A percentile compares a stretch with the other conserved stretches of the same genome.
phyloP scores from a whole-genome alignment of 2,888 invertebrate genomes.

The Calliscelio sp. region DNA sequence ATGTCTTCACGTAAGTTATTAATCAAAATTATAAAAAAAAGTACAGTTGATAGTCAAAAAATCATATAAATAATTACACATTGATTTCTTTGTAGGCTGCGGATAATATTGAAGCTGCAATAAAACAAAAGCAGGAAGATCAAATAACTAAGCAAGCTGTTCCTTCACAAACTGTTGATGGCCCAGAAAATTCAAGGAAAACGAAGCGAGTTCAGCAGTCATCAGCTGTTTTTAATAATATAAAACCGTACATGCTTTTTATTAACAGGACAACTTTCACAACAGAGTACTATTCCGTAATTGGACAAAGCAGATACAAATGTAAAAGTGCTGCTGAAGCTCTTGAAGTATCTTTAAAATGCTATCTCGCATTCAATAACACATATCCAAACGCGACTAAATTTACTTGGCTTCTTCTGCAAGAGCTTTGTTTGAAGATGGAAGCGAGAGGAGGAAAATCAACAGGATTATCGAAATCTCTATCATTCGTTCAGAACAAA shows the following conservation, averaged over 20 bases:
- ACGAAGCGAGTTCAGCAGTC: neutral
- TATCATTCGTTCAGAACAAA: neutral
- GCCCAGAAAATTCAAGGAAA: neutral
- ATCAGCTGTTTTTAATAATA: neutral
- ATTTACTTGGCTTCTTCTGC: neutral
- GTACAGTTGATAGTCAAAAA: neutral
- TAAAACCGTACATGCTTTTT: neutral
- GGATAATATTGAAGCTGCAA: neutral
- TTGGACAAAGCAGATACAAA: slow-evolving; percentile 1
- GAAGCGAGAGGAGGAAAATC: neutral
- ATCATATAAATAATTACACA: neutral
- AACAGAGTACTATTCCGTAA: neutral
- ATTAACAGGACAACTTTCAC: neutral
- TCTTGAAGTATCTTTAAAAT: neutral
- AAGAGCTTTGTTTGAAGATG: neutral
- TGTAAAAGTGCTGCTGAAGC: neutral
- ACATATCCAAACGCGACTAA: neutral
- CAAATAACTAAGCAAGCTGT: neutral
- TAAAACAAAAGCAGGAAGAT: neutral
- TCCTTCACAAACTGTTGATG: neutral
- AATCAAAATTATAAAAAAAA: neutral
- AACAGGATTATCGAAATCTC: neutral
- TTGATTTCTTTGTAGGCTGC: neutral
- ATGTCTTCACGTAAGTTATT: neutral
- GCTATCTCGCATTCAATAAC: neutral